Evolutionary conservation across 2,113 vertebrate species (phyloP).

Genomic region (Odontesthes bonariensis): DNA sequence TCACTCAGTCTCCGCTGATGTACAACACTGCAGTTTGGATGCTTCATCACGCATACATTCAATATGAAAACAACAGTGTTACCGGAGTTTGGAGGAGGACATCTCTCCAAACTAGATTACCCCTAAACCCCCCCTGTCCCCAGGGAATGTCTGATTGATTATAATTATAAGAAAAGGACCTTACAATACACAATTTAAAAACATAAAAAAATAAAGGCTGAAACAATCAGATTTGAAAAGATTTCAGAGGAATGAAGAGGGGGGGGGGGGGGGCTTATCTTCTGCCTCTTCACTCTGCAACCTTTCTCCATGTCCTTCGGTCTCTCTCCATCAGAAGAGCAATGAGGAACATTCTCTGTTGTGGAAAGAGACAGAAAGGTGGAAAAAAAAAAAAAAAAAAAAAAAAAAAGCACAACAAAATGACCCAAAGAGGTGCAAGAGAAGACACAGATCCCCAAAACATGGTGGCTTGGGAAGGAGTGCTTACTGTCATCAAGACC

Average conservation of each 20-base stretch:
- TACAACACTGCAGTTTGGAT: slow-evolving; percentile 28
- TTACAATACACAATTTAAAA: slow-evolving; percentile 39
- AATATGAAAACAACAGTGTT: slow-evolving; percentile 78
- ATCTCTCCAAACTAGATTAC: slow-evolving; percentile 40
- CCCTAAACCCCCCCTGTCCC: slow-evolving; percentile 2
- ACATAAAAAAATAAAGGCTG: slow-evolving; percentile 35
- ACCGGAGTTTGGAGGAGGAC: slow-evolving; percentile 55
- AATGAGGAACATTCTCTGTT: slow-evolving; percentile 24
- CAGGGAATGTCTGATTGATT: slow-evolving; percentile 67
- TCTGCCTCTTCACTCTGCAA: slow-evolving; percentile 30
- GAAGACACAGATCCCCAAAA: slow-evolving; percentile 49
- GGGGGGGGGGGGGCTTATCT: not conserved
- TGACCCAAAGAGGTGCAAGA: slow-evolving; percentile 28
- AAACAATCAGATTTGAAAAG: slow-evolving; percentile 33
- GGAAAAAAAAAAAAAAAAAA: slow-evolving; percentile 43
- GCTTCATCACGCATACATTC: slow-evolving; percentile 70
- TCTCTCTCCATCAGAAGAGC: slow-evolving; percentile 36
- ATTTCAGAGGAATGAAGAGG: slow-evolving; percentile 39
- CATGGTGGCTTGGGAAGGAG: slow-evolving; percentile 23
- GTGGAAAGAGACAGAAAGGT: slow-evolving; percentile 26
- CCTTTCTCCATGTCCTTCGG: slow-evolving; percentile 25
- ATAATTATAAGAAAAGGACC: slow-evolving; percentile 43
- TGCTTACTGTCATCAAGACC: slow-evolving; percentile 22
- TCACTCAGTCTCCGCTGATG: slow-evolving; percentile 26
- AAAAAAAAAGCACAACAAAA: slow-evolving; percentile 40